Conservation (phyloP, 2,113 vertebrate genomes). For the Solenodon paradoxus region DNA sequence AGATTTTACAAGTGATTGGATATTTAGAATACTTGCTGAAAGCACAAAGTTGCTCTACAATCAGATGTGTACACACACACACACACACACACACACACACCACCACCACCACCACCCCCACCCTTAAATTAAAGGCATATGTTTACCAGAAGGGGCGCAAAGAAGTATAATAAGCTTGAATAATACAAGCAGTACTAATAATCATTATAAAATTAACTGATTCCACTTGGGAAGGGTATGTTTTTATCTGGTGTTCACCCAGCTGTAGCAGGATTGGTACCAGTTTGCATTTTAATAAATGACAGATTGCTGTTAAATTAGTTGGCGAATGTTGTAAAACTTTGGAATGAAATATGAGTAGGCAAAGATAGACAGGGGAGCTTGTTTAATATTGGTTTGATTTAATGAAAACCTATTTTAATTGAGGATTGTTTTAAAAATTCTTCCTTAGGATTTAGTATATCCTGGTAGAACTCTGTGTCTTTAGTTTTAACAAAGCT, state of each 20-base stretch:
- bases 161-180: constrained; percentile 4
- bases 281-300: constrained; percentile 64
- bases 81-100: background rate
- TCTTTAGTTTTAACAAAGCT: background rate
- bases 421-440: constrained; percentile 9
- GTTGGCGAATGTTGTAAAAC: constrained; percentile 42
- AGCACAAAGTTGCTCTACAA: constrained; percentile 1
- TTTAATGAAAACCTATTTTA: constrained; percentile 53
- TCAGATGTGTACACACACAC: background rate
- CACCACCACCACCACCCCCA: too few species aligned
- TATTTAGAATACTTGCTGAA: constrained; percentile 48
- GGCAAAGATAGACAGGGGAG: constrained; percentile 21
- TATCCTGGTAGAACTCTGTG: background rate
- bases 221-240: background rate
- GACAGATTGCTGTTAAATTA: constrained; percentile 52
- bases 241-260: constrained; percentile 14
- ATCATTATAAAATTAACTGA: constrained; percentile 53
- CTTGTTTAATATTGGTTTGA: constrained; percentile 9
- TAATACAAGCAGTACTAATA: constrained; percentile 41
- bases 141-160: constrained; percentile 23
- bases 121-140: constrained; percentile 49
- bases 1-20: constrained; percentile 41
- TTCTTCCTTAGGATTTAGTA: background rate
- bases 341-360: constrained; percentile 18
- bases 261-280: constrained; percentile 33